A percentile compares a stretch with the other conserved stretches of the same genome.
Conservation (phyloP, 2,113 vertebrate species). For the Climacteris rufus region DNA sequence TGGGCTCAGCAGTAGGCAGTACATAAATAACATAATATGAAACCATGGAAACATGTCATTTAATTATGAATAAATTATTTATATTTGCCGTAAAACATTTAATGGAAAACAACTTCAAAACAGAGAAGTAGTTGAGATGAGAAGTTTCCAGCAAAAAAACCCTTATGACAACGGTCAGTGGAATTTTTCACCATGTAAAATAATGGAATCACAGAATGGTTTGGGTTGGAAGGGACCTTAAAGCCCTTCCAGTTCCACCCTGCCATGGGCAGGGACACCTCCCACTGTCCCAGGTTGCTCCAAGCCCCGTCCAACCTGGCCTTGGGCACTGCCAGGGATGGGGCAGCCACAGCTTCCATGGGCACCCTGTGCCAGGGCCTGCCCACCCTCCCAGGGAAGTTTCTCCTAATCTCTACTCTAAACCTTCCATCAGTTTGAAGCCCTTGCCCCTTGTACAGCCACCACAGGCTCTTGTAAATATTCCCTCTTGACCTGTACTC, state of each 20-base stretch:
- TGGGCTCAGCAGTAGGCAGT: background rate
- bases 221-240: background rate
- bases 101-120: background rate
- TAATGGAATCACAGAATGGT: background rate
- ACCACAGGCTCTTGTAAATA: background rate
- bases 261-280: background rate
- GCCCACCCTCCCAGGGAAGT: background rate
- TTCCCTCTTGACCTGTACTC: background rate
- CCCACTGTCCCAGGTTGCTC: background rate
- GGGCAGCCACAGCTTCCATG: background rate
- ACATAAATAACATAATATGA: background rate
- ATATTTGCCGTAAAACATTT: background rate
- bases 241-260: too few species aligned
- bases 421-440: background rate
- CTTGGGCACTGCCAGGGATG: background rate
- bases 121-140: background rate
- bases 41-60: background rate
- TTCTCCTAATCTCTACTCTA: background rate
- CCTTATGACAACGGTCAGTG: background rate
- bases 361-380: background rate
- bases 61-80: background rate
- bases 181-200: background rate
- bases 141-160: background rate
- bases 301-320: background rate
- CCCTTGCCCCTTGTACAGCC: fast-evolving